Evolutionary conservation across 2,113 vertebrate genomes (phyloP).

Genomic region (Puntigrus tetrazona): DNA sequence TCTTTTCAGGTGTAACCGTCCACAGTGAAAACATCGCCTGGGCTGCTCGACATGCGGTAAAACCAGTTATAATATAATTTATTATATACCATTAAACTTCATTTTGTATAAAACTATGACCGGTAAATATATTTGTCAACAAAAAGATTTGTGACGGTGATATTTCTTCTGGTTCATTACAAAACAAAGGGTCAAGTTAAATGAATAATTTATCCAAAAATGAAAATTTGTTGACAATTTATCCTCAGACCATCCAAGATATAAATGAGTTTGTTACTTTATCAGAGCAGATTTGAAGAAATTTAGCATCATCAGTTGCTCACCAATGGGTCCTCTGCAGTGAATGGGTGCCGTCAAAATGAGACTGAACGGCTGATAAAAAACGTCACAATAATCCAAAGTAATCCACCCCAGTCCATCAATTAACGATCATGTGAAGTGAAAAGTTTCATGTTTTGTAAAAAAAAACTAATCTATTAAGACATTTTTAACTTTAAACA

Average conservation of each 20-base stretch:
- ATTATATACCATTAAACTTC: no score
- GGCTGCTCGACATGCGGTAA: background rate
- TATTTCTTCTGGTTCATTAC: background rate
- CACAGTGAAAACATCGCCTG: background rate
- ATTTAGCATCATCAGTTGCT: background rate
- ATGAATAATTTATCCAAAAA: background rate
- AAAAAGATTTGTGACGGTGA: background rate
- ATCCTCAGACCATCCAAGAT: background rate
- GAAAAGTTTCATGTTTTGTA: no score
- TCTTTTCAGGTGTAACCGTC: conserved; percentile 15
- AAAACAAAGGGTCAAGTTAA: background rate
- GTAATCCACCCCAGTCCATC: background rate
- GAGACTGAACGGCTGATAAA: background rate
- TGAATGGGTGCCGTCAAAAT: background rate
- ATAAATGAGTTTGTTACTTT: background rate
- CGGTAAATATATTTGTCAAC: background rate
- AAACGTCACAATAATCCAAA: background rate
- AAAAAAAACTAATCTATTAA: no score
- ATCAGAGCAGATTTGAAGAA: no score
- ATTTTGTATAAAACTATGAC: background rate
- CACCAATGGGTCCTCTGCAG: background rate
- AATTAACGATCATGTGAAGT: background rate
- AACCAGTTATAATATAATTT: background rate
- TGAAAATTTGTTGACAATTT: background rate
- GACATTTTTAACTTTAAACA: no score